Base-by-base conservation (phyloP, 2,888 invertebrate species). In the Cataglyphis albicans region DNA sequence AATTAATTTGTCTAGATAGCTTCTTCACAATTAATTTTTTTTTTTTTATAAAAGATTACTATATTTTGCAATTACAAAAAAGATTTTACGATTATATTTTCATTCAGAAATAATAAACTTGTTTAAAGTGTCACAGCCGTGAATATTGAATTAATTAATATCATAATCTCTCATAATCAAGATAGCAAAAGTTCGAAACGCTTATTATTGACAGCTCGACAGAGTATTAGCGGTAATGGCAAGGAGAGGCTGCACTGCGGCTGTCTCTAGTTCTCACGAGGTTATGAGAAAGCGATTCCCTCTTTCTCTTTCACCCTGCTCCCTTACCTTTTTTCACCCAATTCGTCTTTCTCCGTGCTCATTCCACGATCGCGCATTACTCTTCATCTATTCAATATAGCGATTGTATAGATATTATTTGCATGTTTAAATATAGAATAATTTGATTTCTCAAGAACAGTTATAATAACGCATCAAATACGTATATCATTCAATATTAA, bases 251-350 rank as follows among this genome's bases (percentile, higher is more conserved):
- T 67, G 82, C 73, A 83, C 84, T 82, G 68, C 55, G 80, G 86
- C 83, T 88, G 88, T 88, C 87, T 91, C 90, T 86, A 89, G 93
- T 93, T 94, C 94, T 94, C 94, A 94, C 93, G 94, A 92, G 93
- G 92, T 92, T 92, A 90, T 93, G 92, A 93, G 94, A 94, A 93
- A 94, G 93, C 91, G 90, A 92, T 91, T 87, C 87, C 83, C 88
- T 87, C 85, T 88, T 64, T 72, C 84, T 84, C 55, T 81, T 52
- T 76, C 67, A 29, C 55, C 44, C 41, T 83, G 75, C 83, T 81
- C 61, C 18, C 59, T 84, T 70, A 72, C 70, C 55, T 68, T 67
- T 84, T 81, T 63, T 73, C 82, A 74, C 72, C 75, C 81, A 86
- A 88, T 88, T 83, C 86, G 41, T 87, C 88, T 88, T 88, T 85